A percentile compares a stretch with the other conserved stretches of the same genome.
These are phyloP conservation scores for Takifugu ocellatus DNA, from an alignment of 2,797 vertebrate genomes.

Conservation along the genomic window DNA sequence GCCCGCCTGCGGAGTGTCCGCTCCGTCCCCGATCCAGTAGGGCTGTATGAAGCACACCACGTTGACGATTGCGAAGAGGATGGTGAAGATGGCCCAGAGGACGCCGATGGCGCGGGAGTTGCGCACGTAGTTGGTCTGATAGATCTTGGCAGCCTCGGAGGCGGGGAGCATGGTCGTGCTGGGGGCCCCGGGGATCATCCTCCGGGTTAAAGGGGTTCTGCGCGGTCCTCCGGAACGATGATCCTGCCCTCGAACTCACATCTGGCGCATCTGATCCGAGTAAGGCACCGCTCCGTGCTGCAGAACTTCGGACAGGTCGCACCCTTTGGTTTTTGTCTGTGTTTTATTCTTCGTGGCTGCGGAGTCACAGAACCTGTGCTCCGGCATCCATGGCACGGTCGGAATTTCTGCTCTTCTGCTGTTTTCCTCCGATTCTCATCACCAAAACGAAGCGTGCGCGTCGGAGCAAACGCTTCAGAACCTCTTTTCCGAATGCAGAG, in stretches of 20 bases:
- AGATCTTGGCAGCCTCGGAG: conserved; percentile 95
- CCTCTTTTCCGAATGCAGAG: neutral
- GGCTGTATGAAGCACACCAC: conserved; percentile 99
- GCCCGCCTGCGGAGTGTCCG: conserved; percentile 93
- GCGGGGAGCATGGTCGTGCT: conserved; percentile 85
- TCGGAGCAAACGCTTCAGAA: conserved; percentile 12
- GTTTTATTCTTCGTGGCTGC: neutral
- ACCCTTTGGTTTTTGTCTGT: neutral
- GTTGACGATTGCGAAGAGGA: conserved; percentile 97
- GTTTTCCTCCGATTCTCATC: conserved; percentile 29
- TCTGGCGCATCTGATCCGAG: conserved; percentile 25
- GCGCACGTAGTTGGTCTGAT: conserved; percentile 97
- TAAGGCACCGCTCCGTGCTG: conserved; percentile 7
- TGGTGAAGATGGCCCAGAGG: conserved; percentile 99
- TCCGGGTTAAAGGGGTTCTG: conserved; percentile 24
- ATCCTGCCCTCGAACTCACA: conserved; percentile 30
- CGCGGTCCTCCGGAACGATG: conserved; percentile 19
- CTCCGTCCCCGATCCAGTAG: conserved; percentile 98
- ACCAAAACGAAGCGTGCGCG: conserved; percentile 23
- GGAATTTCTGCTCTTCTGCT: conserved; percentile 10
- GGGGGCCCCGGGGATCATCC: conserved; percentile 80
- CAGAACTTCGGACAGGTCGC: conserved; percentile 26
- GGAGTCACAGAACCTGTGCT: conserved; percentile 26
- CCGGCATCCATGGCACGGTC: conserved; percentile 30
- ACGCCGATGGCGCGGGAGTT: conserved; percentile 98